phyloP scores from a whole-genome alignment of 1,140 invertebrate genomes.

The Akabosia matsudoensis region DNA sequence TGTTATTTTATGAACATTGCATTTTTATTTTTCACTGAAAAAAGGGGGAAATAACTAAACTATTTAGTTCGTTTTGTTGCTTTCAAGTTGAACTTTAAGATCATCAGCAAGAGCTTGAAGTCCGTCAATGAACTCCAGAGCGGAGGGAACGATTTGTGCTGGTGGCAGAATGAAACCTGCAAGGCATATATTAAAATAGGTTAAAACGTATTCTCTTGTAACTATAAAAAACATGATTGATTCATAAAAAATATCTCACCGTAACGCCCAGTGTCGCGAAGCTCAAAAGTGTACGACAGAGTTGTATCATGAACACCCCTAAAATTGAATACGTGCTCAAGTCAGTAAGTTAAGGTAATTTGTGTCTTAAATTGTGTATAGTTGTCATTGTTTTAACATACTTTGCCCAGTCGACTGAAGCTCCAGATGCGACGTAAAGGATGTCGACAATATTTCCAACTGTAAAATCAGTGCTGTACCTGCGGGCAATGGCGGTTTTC shows the following conservation, averaged over 20 bases:
- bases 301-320: conserved; percentile 27
- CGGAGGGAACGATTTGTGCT: conserved; percentile 6
- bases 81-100: conserved; percentile 7
- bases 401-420: background rate
- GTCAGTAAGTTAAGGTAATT: too few relatives aligned
- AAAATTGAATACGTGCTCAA: too few relatives aligned
- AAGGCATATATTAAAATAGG: background rate
- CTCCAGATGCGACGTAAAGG: conserved; percentile 16
- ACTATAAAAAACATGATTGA: background rate
- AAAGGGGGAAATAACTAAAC: too few relatives aligned
- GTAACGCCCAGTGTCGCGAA: conserved; percentile 30
- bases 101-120: background rate
- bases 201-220: background rate
- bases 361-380: too few relatives aligned
- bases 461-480: conserved; percentile 63
- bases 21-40: too few relatives aligned
- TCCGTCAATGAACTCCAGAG: conserved; percentile 1
- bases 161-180: conserved; percentile 10
- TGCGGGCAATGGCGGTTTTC: conserved; percentile 56
- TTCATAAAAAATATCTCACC: background rate
- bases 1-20: too few relatives aligned
- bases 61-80: too few relatives aligned
- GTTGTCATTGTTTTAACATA: background rate
- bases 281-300: conserved; percentile 34
- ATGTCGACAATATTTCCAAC: conserved; percentile 54